Base-by-base conservation (phyloP, 2,113 vertebrate species). In the Oreochromis tanganicae region DNA sequence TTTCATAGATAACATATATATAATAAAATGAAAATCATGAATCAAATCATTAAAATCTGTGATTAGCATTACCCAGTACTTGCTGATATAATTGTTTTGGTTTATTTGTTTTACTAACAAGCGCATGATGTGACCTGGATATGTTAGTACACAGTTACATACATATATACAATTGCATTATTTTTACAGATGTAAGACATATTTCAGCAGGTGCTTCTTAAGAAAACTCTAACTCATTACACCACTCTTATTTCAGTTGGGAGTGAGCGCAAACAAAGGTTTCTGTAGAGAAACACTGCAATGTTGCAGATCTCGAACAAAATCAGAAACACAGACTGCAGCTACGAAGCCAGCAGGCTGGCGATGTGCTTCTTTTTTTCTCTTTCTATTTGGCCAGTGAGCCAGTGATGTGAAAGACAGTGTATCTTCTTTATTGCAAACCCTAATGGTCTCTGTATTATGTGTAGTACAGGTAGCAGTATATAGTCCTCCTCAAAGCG, bases 381-480 rank as follows among this genome's bases (percentile, higher is more conserved):
- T 29, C 11, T n/a, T 29, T 48, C 54, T 32, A 80, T 87, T 63
- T 89, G 81, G 63, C 59, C 38, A 83, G 54, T 38, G 81, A 84
- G 56, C 48, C 80, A 85, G 21, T 61, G 83, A 81, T 89, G 83
- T 87, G 83, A 56, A 52, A 41, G 41, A 85, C 24, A 71, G 41
- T 48, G 52, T 13, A 29, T 81, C 66, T 56, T 56, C 85, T 75
- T 87, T 55, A 86, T 85, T 80, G 63, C 79, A 63, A 68, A 61
- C 32, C 46, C 24, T 91, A 89, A 91, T 83, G 79, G 79, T 50
- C 13, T 78, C 85, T 84, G 83, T 84, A 75, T 81, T 85, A 73
- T 43, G 46, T 78, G 54, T 38, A 17, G 52, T 32, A 54, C 57
- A 86, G 80, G 87, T 81, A 32, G 87, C 48, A 36, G 59, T 55